phyloP scores from a whole-genome alignment of 2,113 vertebrate species.

The Nettapus auritus region DNA sequence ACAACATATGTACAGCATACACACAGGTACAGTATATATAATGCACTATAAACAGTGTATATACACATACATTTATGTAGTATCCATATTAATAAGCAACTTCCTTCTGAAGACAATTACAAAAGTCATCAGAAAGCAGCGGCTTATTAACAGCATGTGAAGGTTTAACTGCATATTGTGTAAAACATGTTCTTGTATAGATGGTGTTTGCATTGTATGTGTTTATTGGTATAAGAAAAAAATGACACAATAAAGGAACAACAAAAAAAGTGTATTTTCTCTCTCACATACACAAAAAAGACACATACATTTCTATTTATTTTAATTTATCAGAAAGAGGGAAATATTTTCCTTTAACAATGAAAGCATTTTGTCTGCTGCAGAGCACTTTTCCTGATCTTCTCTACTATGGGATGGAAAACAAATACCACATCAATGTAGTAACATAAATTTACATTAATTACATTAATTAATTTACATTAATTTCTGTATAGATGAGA shows the following conservation, averaged over 20 bases:
- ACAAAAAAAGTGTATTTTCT: neutral
- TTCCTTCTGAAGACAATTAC: neutral
- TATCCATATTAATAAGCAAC: neutral
- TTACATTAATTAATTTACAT: neutral
- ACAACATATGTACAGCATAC: neutral
- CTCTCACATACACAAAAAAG: neutral
- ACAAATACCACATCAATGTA: neutral
- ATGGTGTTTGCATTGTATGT: fast-evolving
- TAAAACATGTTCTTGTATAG: neutral
- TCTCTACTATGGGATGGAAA: neutral
- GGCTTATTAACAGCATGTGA: neutral
- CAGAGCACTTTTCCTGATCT: neutral
- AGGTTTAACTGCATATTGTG: neutral
- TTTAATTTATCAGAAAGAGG: neutral
- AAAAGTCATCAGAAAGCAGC: neutral
- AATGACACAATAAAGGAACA: neutral
- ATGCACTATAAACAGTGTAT: too few relatives aligned
- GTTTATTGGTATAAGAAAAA: neutral
- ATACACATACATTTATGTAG: neutral
- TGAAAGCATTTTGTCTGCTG: neutral
- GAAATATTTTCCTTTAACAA: neutral
- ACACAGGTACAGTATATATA: too few relatives aligned
- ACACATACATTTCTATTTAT: neutral
- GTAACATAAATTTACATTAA: neutral
- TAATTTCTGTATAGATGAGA: neutral